Conservation (phyloP, 92 coral and sea anemone genomes). For the Parazoanthus atlanticus region DNA sequence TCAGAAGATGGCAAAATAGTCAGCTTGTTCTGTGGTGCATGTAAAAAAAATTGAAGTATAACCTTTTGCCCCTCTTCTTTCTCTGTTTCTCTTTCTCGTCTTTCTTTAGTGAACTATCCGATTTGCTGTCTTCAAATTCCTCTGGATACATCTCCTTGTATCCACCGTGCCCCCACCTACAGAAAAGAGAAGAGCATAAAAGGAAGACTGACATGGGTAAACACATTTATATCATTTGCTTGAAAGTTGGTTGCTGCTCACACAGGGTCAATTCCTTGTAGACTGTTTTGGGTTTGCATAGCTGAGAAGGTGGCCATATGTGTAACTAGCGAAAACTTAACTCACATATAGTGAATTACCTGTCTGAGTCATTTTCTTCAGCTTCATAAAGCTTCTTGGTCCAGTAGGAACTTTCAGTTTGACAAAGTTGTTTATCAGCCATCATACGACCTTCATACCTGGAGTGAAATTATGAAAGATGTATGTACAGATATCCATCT, state of each 20-base stretch:
- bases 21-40: not conserved
- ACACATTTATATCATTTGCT: not conserved
- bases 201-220: too few species aligned
- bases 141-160: slow-evolving; percentile 95
- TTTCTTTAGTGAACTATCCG: slow-evolving; percentile 10
- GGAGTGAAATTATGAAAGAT: not conserved
- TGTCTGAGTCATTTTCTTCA: slow-evolving; percentile 69
- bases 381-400: slow-evolving; percentile 69
- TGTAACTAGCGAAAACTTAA: not conserved
- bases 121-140: slow-evolving; percentile 64
- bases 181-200: not conserved
- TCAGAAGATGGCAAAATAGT: not conserved
- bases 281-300: too few species aligned
- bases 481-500: not conserved
- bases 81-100: slow-evolving; percentile 33
- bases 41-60: not conserved
- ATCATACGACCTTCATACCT: slow-evolving; percentile 61
- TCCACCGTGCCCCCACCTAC: slow-evolving; percentile 98
- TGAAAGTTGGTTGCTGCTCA: not conserved
- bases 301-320: not conserved
- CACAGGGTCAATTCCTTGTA: too few species aligned
- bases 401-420: slow-evolving; percentile 67
- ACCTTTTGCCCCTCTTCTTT: slow-evolving; percentile 45
- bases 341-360: slow-evolving; percentile 43
- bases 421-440: slow-evolving; percentile 45